Conservation (phyloP, 2,113 vertebrate genomes). For the Aptenodytes forsteri region DNA sequence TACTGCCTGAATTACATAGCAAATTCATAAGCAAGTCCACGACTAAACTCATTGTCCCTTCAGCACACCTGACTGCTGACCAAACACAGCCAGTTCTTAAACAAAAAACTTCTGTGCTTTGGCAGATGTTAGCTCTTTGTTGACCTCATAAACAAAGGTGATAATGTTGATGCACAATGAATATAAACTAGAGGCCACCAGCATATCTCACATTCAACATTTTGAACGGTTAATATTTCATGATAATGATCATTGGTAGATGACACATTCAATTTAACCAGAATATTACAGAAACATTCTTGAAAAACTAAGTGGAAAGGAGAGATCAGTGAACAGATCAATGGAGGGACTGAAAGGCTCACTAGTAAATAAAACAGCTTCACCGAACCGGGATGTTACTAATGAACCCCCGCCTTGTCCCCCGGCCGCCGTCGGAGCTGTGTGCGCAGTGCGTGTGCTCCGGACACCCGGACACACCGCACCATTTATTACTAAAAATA, state of each 20-base stretch:
- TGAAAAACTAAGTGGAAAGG: neutral
- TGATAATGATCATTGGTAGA: neutral
- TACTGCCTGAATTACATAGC: neutral
- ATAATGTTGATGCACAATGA: neutral
- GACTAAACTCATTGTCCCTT: neutral
- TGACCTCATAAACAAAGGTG: neutral
- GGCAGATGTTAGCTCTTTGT: neutral
- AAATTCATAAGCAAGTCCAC: neutral
- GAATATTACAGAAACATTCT: neutral
- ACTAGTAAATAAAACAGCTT: neutral
- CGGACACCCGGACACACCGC: constrained; percentile 61
- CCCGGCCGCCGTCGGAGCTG: constrained; percentile 61
- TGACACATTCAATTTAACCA: neutral
- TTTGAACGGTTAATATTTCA: neutral
- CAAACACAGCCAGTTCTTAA: neutral
- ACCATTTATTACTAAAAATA: constrained; percentile 67
- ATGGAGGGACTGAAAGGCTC: neutral
- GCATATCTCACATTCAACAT: neutral
- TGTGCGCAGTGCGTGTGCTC: constrained; percentile 66
- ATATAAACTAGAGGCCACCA: neutral
- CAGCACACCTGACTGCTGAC: neutral
- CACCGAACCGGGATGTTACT: neutral
- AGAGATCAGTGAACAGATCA: neutral
- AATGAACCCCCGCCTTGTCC: constrained; percentile 30
- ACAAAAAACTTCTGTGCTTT: neutral